Evolutionary conservation across 1,140 invertebrate genomes (phyloP).

Genomic region (Carposina sasakii): DNA sequence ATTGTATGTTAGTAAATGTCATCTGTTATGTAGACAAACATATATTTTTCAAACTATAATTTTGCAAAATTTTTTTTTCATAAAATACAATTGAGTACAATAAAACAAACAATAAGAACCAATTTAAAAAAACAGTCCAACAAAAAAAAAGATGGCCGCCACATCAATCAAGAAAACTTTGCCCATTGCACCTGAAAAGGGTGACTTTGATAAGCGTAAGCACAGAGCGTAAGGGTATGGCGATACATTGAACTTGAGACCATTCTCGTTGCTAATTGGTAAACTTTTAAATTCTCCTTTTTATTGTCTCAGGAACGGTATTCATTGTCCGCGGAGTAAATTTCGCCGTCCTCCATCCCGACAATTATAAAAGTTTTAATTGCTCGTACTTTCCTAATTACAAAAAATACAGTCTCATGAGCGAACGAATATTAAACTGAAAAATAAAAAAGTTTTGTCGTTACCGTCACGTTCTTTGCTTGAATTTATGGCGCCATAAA

Average conservation of each 20-base stretch:
- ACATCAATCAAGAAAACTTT: too few relatives aligned
- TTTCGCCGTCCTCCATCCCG: constrained; percentile 53
- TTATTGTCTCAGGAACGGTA: constrained; percentile 50
- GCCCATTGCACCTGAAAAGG: constrained; percentile 39
- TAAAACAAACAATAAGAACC: too few relatives aligned
- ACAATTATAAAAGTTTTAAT: constrained; percentile 71
- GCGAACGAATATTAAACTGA: constrained; percentile 42
- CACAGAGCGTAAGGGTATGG: not conserved
- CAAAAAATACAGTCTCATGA: constrained; percentile 60
- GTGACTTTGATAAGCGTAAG: not conserved
- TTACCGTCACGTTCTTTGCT: constrained; percentile 20
- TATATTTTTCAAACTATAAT: too few relatives aligned
- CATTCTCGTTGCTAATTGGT: constrained; percentile 53
- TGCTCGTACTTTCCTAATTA: constrained; percentile 67
- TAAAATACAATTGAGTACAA: too few relatives aligned
- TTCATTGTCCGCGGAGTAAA: constrained; percentile 62
- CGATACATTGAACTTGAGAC: constrained; percentile 12
- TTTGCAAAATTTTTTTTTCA: too few relatives aligned
- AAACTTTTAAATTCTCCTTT: constrained; percentile 58
- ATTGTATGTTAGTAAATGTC: too few relatives aligned
- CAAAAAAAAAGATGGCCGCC: too few relatives aligned
- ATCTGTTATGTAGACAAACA: too few relatives aligned
- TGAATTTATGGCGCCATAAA: not conserved
- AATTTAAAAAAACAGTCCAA: too few relatives aligned
- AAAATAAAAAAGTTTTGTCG: constrained; percentile 14